Base-by-base conservation (phyloP, 2,113 vertebrate genomes). In the Percina caprodes region DNA sequence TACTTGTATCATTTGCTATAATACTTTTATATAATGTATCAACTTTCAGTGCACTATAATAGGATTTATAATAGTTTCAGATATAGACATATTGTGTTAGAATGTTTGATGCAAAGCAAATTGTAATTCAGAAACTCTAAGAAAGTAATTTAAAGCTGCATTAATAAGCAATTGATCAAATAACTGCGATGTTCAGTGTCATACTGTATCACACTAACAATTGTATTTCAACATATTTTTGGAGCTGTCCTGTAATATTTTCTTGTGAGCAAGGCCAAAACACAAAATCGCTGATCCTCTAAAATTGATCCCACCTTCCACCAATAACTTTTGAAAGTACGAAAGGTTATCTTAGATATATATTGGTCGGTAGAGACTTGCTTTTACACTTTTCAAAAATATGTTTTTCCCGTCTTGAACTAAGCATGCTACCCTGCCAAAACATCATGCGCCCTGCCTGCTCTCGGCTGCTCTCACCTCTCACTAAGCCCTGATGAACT, bases 401-500 rank as follows among this genome's bases (percentile, higher is more conserved):
- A 39, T 11, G 39, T 61, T 69, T 71, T 48, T 49, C 16, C 46
- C 18, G 14, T 42, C 35, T 63, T 62, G 30, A 79, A 33, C 42
- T 58, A 48, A 77, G 46, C 52, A 46, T 5, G 3, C 15, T 79
- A 60, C 23, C 24, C 71, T 65, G 77, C 14, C 46, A 88, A 33
- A 79, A 15, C 35, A 78, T 54, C 69, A 26, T 48, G 76, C 77
- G 87, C 72, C 78, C 83, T 5, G 21, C 10, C 61, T 61, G 66
- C 78, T 77, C 54, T 68, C 26, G n/a, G 80, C 5, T 42, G 33
- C 75, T 42, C 69, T 85, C 75, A 42, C 62, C 75, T 42, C 69
- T 85, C 75, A 46, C 67, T 61, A 48, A 86, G 58, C 26, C 42
- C 73, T 48, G 70, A 79, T 84, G 83, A 84, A 62, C 39, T 70